Base-by-base conservation (phyloP, 2,113 vertebrate genomes). In the Oreocharis arfaki region DNA sequence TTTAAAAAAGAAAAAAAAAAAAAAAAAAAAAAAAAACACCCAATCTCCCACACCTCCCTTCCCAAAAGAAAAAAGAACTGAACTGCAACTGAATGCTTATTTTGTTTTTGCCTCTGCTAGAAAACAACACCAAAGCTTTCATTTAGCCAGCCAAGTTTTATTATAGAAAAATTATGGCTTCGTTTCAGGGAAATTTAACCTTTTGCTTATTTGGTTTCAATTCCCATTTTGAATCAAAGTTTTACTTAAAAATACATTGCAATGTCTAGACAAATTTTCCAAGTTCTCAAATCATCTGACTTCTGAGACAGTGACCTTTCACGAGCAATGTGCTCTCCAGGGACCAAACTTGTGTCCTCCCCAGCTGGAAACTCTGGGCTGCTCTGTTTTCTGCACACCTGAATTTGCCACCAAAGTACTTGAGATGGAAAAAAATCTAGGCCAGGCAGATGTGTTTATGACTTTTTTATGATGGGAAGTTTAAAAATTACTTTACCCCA, bases 401-500 rank as follows among this genome's bases (percentile, higher is more conserved):
- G 64, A 84, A 86, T 55, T 75, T 78, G 26, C 26, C 67, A 32
- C 42, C 39, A 6, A 90, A 88, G 24, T 41, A 77, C 16, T 19
- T 10, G 11, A 70, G 44, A 55, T 28, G 6, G 28, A 17, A 37
- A 93, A 87, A 95, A 70, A 85, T 15, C 56, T 37, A 81, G 71
- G 68, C 50, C 50, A 84, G 65, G 68, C 14, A 81, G 30, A 67
- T 9, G 42, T 35, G 80, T 77, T 94, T 60, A 60, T 39, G 75
- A 83, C 23, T 28, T 59, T 39, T 68, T 67, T 69, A 61, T 67
- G 44, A 95, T 60, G 13, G 39, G 24, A 93, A 90, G 35, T 84
- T 93, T 84, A 93, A 93, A 93, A 84, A 93, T 60, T 39, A 70
- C 90, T 87, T 87, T 37, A 89, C 5, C 12, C n/a, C 39, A 21